Percentiles rank a stretch among this genome's conserved stretches.
Evolutionary conservation across 1,140 invertebrate species (phyloP).

Genomic region (Macrocentrus cingulum): DNA sequence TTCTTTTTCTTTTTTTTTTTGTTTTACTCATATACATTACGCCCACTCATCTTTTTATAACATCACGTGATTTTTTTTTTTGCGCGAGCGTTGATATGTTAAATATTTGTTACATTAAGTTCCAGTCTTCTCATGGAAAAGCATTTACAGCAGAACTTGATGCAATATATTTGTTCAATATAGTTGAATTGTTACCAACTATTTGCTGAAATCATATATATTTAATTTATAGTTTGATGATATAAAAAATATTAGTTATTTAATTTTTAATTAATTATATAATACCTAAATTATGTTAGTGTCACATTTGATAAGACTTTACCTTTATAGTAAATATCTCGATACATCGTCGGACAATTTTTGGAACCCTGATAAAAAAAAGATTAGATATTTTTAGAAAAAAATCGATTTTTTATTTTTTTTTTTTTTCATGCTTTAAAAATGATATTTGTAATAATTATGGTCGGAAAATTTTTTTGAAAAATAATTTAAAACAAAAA

Average conservation of each 20-base stretch:
- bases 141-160: slow-evolving; percentile 46
- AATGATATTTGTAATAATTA: not conserved
- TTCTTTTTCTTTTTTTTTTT: slow-evolving; percentile 13
- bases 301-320: slow-evolving; percentile 24
- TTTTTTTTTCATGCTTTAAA: too few relatives aligned
- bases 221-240: too few relatives aligned
- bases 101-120: slow-evolving; percentile 42
- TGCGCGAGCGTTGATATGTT: slow-evolving; percentile 51
- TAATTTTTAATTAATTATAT: too few relatives aligned
- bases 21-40: slow-evolving; percentile 14
- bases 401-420: slow-evolving; percentile 4
- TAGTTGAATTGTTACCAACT: slow-evolving; percentile 51
- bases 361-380: slow-evolving; percentile 63
- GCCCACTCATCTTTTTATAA: slow-evolving; percentile 4
- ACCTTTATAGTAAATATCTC: slow-evolving; percentile 85
- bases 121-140: slow-evolving; percentile 47
- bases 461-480: too few relatives aligned
- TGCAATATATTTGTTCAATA: slow-evolving; percentile 31
- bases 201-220: slow-evolving; percentile 48
- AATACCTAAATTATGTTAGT: slow-evolving; percentile 7
- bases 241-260: too few relatives aligned
- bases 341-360: slow-evolving; percentile 84
- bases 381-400: slow-evolving; percentile 5
- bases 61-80: slow-evolving; percentile 30
- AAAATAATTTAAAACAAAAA: too few relatives aligned